Evolutionary conservation across 2,888 invertebrate species (phyloP), one percentile per base, ranked within the genome.

Genomic region (Imbricaverruca yamaguchii): DNA sequence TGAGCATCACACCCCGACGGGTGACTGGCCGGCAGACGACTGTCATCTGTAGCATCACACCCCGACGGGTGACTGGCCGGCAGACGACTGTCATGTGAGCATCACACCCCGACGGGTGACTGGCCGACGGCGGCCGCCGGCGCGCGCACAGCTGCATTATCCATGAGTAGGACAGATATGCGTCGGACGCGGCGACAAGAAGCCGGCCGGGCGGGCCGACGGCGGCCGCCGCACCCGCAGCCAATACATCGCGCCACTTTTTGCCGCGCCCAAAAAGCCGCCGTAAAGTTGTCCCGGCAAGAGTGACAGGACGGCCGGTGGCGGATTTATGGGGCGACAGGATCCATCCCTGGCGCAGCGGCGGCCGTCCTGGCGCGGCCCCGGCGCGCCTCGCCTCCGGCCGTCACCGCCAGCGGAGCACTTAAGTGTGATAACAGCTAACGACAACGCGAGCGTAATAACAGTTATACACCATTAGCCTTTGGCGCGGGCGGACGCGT

Each of bases 391-490:
- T 18, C 61, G 15, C 61, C 18, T 15, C 18, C 61, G 18, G 8
- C 18, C 8, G 67, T 2, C 25, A 13, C 11, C 67, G 13, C 67
- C 25, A 11, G 67, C 25, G 12, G 11, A 11, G 25, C 67, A 67
- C 67, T 67, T 25, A 25, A 25, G 1, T 3, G n/a, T 67, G 67
- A 67, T 67, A 67, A 67, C 67, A 12, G 25, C 67, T 67, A 67
- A 67, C 25, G 67, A 67, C 67, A 67, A 67, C 25, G 25, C n/a
- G 25, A n/a, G 25, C 67, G 25, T 67, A 67, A 67, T 67, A 67
- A n/a, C 67, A 23, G 67, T 67, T 67, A 67, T 67, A 67, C 67
- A n/a, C 67, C 67, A 67, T 67, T 67, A 67, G 23, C 67, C 67
- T 25, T 67, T 67, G 67, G n/a, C n/a, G 39, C 39, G 4, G 39